A percentile compares a stretch with the other conserved stretches of the same genome.
Evolutionary conservation across 2,888 invertebrate species (phyloP).

Genomic region (Dolomedes plantarius): DNA sequence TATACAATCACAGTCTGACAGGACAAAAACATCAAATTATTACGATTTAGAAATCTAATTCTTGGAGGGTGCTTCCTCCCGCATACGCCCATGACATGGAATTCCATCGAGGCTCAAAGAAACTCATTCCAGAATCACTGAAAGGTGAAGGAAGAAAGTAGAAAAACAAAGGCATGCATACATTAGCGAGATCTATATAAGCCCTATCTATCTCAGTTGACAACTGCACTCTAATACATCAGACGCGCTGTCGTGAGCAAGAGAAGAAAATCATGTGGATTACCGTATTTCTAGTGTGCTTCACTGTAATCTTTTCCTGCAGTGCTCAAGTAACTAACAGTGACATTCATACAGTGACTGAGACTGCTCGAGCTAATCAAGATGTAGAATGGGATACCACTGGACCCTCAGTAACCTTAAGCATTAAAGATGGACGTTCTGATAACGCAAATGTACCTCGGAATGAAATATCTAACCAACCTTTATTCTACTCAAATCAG

Average conservation of each 20-base stretch:
- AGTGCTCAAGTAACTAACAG: background rate
- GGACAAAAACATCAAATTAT: background rate
- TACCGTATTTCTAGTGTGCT: background rate
- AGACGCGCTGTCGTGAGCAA: background rate
- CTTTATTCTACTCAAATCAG: background rate
- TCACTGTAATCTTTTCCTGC: background rate
- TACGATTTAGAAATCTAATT: background rate
- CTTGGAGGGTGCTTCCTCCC: slow-evolving; percentile 20
- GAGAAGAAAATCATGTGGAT: background rate
- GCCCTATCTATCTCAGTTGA: background rate
- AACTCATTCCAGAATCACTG: slow-evolving; percentile 26
- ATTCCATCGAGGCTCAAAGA: slow-evolving; percentile 42
- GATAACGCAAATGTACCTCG: background rate
- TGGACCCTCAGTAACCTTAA: background rate
- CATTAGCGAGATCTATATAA: slow-evolving; percentile 21
- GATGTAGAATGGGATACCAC: background rate
- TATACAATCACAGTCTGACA: background rate
- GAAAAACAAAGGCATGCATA: slow-evolving; percentile 37
- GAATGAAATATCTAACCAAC: background rate
- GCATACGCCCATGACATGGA: slow-evolving; percentile 58
- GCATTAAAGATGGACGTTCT: background rate
- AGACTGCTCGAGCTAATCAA: background rate
- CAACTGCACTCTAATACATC: slow-evolving; percentile 10
- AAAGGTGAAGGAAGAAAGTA: slow-evolving; percentile 40
- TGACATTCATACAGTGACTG: background rate